Evolutionary conservation across 2,113 vertebrate genomes (phyloP), one percentile per base, ranked within the genome.

Genomic region (Rostratula benghalensis): DNA sequence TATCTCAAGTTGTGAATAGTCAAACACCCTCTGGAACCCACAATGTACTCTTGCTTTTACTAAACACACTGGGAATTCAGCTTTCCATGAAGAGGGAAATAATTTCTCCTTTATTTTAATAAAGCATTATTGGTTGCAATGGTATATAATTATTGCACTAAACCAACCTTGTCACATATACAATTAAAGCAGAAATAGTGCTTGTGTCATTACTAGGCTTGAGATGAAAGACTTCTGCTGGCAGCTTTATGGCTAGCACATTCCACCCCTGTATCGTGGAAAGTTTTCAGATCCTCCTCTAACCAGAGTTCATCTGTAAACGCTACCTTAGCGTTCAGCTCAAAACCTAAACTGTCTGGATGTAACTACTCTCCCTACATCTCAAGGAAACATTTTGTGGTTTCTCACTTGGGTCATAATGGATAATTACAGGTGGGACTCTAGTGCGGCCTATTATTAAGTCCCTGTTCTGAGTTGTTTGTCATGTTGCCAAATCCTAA

Each of bases 111-210:
- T 31, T 96, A 21, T 45, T 83, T 96, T 88, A 90, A 48, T 53
- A 45, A 73, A 83, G 11, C 7, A 14, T 56, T 69, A 68, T 56
- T 77, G 15, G 45, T 80, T 87, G 35, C 41, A 85, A 65, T 64
- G 8, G 7, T 37, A 33, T 90, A 30, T 94, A 68, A 59, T 93
- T 88, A 88, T 41, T 80, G 75, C 60, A 50, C 79, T 80, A 77
- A 93, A 80, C 14, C n/a, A 50, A 13, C 30, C 37, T 80, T 53
- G 27, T 71, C 64, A 45, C 24, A 61, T 67, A 88, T 53, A 35
- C 45, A 88, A 83, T 92, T 94, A 90, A 80, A 93, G 41, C 45
- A 86, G 80, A 94, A 96, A 92, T 89, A 96, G 79, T 22, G 27
- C 23, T 89, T 88, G 20, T 70, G 63, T 83, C 75, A 77, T 90